Evolutionary conservation across 2,113 vertebrate species (phyloP).

Genomic region (Bubo bubo): DNA sequence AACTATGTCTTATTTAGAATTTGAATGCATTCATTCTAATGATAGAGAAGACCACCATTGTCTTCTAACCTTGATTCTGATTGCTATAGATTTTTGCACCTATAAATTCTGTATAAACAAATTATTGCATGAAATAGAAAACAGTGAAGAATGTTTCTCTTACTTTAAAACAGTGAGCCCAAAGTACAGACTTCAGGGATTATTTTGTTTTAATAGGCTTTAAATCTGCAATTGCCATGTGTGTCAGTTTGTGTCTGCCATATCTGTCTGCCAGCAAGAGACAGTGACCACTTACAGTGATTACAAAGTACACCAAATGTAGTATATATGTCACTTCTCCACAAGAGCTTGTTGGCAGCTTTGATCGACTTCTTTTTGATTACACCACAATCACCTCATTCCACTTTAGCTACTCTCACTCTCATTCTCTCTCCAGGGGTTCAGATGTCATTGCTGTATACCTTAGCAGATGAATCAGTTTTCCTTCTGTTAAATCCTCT

Average conservation of each 20-base stretch:
- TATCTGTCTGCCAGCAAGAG: slow-evolving; percentile 37
- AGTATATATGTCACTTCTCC: slow-evolving; percentile 59
- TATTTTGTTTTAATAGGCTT: not conserved
- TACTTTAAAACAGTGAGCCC: not conserved
- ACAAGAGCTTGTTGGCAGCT: slow-evolving; percentile 69
- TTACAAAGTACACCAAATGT: slow-evolving; percentile 51
- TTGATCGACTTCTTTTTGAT: slow-evolving; percentile 73
- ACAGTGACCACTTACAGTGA: slow-evolving; percentile 59
- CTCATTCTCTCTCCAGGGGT: slow-evolving; percentile 63
- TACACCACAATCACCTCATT: slow-evolving; percentile 78
- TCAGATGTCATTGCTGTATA: slow-evolving; percentile 77
- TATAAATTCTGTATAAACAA: not conserved
- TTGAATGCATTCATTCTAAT: not conserved
- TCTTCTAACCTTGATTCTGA: not conserved
- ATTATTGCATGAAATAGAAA: not conserved
- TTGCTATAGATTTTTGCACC: not conserved
- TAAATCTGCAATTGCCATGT: slow-evolving; percentile 13
- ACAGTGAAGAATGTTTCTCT: not conserved
- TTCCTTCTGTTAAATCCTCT: slow-evolving; percentile 72
- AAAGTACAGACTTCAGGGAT: not conserved
- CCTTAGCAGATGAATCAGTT: slow-evolving; percentile 71
- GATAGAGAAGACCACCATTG: not conserved
- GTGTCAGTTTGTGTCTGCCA: not conserved
- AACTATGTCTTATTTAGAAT: not conserved
- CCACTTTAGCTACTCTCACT: slow-evolving; percentile 74